phyloP scores from a whole-genome alignment of 2,113 vertebrate species.

The Amphilophus citrinellus region DNA sequence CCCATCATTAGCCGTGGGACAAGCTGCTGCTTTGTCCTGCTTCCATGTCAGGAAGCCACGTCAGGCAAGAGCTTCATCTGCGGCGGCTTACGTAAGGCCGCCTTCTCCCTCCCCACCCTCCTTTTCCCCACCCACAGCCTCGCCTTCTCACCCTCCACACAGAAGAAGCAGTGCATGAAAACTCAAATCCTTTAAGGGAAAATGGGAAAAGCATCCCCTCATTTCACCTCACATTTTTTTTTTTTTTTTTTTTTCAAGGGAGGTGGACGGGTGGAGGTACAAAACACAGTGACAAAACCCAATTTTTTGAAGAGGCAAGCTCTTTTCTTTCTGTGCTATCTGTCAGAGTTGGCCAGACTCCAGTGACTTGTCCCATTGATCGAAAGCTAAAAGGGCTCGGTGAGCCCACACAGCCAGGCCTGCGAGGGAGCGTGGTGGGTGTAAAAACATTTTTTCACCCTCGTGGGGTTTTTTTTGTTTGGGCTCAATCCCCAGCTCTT shows the following conservation, averaged over 20 bases:
- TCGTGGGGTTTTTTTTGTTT: constrained; percentile 87
- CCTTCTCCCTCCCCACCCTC: constrained; percentile 17
- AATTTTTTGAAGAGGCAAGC: constrained; percentile 79
- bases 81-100: constrained; percentile 25
- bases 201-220: constrained; percentile 1
- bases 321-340: constrained; percentile 80
- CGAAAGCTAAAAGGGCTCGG: constrained; percentile 74
- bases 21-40: constrained; percentile 20
- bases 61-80: constrained; percentile 45
- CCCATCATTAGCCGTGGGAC: constrained; percentile 15
- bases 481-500: constrained; percentile 89
- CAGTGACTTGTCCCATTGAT: constrained; percentile 88
- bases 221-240: constrained; percentile 23
- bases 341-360: constrained; percentile 85
- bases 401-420: constrained; percentile 60
- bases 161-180: constrained; percentile 10
- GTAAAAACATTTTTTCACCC: constrained; percentile 90
- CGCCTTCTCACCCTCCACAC: constrained; percentile 4
- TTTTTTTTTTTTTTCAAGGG: neutral
- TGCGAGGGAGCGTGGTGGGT: constrained; percentile 56
- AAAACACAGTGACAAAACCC: constrained; percentile 60
- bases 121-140: neutral
- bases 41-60: constrained; percentile 12
- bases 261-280: neutral
- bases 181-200: neutral